These are phyloP conservation scores for Hippocampus comes DNA, from an alignment of 2,113 vertebrate species.

Conservation along the genomic window DNA sequence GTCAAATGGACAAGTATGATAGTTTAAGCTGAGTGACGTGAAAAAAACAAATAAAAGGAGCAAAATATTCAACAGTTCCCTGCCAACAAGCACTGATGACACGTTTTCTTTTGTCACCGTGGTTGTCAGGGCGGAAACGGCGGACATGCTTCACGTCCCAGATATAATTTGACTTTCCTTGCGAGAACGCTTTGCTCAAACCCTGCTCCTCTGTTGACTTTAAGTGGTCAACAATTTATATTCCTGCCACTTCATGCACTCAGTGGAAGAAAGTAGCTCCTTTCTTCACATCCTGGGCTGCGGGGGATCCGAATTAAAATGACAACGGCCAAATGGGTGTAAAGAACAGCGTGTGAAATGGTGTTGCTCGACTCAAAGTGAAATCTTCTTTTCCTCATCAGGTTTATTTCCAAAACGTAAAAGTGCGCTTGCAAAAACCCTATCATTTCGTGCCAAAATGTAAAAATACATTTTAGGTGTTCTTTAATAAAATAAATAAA, in stretches of 20 bases:
- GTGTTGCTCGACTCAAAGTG: constrained; percentile 54
- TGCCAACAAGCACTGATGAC: constrained; percentile 53
- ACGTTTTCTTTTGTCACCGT: constrained; percentile 53
- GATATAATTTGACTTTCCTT: constrained; percentile 62
- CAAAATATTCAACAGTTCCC: constrained; percentile 26
- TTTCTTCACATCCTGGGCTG: constrained; percentile 49
- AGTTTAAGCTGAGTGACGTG: constrained; percentile 25
- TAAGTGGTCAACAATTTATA: constrained; percentile 59
- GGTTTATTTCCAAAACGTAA: too few species aligned
- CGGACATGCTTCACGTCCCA: constrained; percentile 51
- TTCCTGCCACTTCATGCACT: constrained; percentile 41
- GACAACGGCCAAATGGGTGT: constrained; percentile 33
- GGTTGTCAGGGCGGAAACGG: constrained; percentile 50
- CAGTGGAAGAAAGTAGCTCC: constrained; percentile 8
- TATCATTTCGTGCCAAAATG: too few species aligned
- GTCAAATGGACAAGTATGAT: constrained; percentile 13
- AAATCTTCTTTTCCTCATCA: constrained; percentile 36
- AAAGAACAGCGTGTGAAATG: constrained; percentile 32
- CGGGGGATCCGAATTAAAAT: constrained; percentile 52
- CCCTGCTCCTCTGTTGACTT: constrained; percentile 47
- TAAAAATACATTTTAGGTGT: too few species aligned
- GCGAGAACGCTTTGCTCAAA: constrained; percentile 47
- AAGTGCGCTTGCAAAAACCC: too few species aligned
- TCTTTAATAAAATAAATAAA: too few species aligned
- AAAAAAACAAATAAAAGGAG: neutral